Percentiles rank a stretch among this genome's conserved stretches.
Evolutionary conservation across 2,888 invertebrate genomes (phyloP).

Genomic region (Cephus sareptanus): DNA sequence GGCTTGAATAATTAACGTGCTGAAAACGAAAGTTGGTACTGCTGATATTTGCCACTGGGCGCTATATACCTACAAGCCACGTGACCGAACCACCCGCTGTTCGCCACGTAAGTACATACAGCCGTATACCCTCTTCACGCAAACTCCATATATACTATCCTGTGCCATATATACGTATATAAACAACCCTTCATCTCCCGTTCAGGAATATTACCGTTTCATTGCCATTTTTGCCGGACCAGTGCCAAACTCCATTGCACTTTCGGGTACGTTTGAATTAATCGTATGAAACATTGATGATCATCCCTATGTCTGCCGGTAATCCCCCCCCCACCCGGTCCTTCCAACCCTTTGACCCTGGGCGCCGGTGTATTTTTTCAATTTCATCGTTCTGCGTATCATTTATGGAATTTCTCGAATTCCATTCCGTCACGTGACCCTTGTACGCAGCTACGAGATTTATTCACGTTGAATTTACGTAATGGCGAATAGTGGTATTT

Average conservation of each 20-base stretch:
- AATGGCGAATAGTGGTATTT: background rate
- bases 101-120: background rate
- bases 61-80: no score
- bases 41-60: conserved; percentile 44
- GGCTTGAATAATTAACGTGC: conserved; percentile 57
- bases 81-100: background rate
- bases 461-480: background rate
- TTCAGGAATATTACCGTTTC: background rate
- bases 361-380: background rate
- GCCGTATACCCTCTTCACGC: background rate
- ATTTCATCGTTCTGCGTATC: background rate
- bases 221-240: background rate
- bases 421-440: background rate
- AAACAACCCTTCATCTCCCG: background rate
- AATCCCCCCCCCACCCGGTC: background rate
- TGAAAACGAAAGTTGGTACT: conserved; percentile 58
- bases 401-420: background rate
- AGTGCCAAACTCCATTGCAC: background rate
- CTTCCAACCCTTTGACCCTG: background rate
- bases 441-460: background rate
- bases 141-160: background rate
- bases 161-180: background rate
- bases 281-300: background rate
- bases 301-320: background rate
- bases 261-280: background rate